Base-by-base conservation (phyloP, 2,888 invertebrate species). In the Heterodera filipjevi region DNA sequence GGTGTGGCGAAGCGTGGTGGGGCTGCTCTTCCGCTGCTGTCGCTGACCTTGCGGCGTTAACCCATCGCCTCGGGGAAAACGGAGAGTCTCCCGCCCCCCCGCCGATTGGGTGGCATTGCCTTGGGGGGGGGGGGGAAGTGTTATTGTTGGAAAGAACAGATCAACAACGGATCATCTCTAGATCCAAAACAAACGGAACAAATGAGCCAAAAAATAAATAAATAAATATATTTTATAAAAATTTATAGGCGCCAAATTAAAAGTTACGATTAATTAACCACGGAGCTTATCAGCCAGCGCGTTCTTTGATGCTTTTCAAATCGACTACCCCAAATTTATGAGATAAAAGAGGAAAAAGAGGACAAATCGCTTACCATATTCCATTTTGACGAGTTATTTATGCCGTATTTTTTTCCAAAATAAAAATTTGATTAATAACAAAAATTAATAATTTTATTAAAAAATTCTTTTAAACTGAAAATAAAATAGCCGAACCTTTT, bases 71-170 rank as follows among this genome's bases (percentile, higher is more conserved):
- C 27, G 59, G 59, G n/a, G 59, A 8, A 59, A 59, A 59, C 27
- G n/a, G 59, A 59, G 59, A 19, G 6, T 53, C 22, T 2, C 53
- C 53, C 19, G 16, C 49, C 59, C n/a, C 8, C 27, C 27, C 10
- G 53, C 59, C 10, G 59, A 12, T 59, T 59, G 59, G 59, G 59
- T 59, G 59, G 59, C 59, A 59, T 59, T 8, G 12, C 59, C 59
- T 59, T 59, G 59, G 27, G 27, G 27, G 22, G 59, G 89, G 87
- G 49, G 44, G 39, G 32, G 30, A 81, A 78, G 39, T 59, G 64
- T n/a, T n/a, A n/a, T n/a, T n/a, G n/a, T n/a, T n/a, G n/a, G n/a
- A n/a, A 59, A 27, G 27, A 2, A 27, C n/a, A 10, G 10, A 8
- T 59, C 10, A 2, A 59, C n/a, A 27, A n/a, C n/a, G n/a, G 22